Evolutionary conservation across 2,888 invertebrate species (phyloP).

Genomic region (Drosophila koepferae): DNA sequence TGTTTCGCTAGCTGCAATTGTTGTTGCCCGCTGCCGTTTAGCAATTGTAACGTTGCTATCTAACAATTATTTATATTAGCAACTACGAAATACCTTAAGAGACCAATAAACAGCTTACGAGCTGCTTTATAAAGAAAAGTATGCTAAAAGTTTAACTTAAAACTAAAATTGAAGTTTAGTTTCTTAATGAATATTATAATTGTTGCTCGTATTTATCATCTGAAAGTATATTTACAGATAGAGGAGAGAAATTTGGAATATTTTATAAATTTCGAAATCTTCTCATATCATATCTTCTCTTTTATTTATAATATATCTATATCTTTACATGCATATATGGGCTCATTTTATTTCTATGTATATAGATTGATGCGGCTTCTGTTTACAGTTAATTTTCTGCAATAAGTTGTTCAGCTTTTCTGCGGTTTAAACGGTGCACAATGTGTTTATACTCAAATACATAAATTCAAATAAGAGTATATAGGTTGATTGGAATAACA

Average conservation of each 20-base stretch:
- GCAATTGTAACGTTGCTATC: slow-evolving; percentile 19
- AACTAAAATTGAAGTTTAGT: neutral
- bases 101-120: neutral
- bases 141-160: neutral
- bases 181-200: neutral
- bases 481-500: neutral
- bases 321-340: neutral
- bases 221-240: neutral
- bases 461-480: neutral
- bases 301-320: neutral
- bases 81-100: neutral
- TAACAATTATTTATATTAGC: slow-evolving; percentile 18
- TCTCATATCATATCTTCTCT: no score
- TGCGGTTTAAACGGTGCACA: neutral
- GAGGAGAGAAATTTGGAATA: no score
- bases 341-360: neutral
- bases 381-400: neutral
- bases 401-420: neutral
- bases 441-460: neutral
- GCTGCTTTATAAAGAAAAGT: neutral
- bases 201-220: neutral
- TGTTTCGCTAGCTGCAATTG: slow-evolving; percentile 9
- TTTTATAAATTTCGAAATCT: no score
- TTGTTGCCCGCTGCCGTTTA: slow-evolving; percentile 9
- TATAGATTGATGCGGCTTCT: neutral